Evolutionary conservation across 2,113 vertebrate genomes (phyloP), one percentile per base, ranked within the genome.

Genomic region (Serranochromis macrocephalus): DNA sequence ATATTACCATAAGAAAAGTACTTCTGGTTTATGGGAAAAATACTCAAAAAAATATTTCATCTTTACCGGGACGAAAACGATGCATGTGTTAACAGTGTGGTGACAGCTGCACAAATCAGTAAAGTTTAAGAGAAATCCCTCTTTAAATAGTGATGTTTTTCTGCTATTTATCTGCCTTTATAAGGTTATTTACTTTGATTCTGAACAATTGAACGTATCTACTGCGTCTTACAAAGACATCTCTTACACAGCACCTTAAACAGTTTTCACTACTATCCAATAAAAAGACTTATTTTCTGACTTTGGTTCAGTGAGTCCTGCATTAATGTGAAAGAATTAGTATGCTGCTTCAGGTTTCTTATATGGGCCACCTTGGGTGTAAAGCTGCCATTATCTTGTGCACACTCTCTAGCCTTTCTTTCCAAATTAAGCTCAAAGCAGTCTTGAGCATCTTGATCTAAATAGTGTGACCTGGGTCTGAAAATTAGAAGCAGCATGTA

Each of bases 361-460:
- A 31, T 24, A 5, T 19, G 29, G 73, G 31, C 9, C 51, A 58
- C 16, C 17, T 61, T 49, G 36, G 29, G 33, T 21, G 26, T 47
- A 73, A 45, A 73, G 3, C 40, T 17, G 40, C 40, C n/a, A 73
- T 45, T 73, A 73, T 87, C 49, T 58, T 26, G n/a, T 42, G 83
- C 40, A 83, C 80, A 80, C 83, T 83, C 51, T 9, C 17, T 3
- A 29, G 26, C 24, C 24, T 73, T 90, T 85, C 21, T 85, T 88
- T 81, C 61, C 84, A 88, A 84, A 87, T 90, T 80, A 84, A 85
- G 87, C 83, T 71, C 42, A 42, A 88, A 54, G 53, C 54, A 47
- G 85, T 78, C 82, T 49, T 49, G 3, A 79, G 26, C 49, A 24
- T 83, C 49, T 80, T 33, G 58, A 49, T 55, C 55, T 85, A 53